phyloP scores from a whole-genome alignment of 1,140 invertebrate species.

The Neuroterus valhalla region DNA sequence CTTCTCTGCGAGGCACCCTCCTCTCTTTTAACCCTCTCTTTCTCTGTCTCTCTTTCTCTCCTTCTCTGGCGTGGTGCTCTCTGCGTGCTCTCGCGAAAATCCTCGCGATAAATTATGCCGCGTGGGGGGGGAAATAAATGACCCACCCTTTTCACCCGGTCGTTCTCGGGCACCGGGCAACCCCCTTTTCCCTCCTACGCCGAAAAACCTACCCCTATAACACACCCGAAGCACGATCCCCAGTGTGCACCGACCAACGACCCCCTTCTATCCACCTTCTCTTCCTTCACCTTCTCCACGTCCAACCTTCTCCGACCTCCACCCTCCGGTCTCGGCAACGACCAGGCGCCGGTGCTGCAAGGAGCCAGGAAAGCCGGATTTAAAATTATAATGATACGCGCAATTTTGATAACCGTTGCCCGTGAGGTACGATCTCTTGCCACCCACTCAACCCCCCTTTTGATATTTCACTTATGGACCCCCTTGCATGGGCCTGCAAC shows the following conservation, averaged over 20 bases:
- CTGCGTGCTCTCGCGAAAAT: constrained; percentile 75
- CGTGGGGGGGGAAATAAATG: constrained; percentile 73
- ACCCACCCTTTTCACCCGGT: constrained; percentile 69
- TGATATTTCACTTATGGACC: constrained; percentile 63
- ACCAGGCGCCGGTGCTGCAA: constrained; percentile 53
- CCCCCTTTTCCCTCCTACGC: constrained; percentile 37
- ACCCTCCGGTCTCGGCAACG: constrained; percentile 62
- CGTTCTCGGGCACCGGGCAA: constrained; percentile 60
- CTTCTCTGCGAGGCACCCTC: constrained; percentile 22
- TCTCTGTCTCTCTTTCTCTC: constrained; percentile 43
- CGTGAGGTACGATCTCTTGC: constrained; percentile 49
- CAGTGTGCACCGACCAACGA: constrained; percentile 60
- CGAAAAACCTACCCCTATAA: constrained; percentile 43
- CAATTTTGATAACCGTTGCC: constrained; percentile 75
- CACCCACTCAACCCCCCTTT: constrained; percentile 37
- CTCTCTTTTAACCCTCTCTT: constrained; percentile 9
- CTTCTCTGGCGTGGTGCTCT: constrained; percentile 57
- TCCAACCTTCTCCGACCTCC: constrained; percentile 47
- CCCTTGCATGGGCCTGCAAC: constrained; percentile 42
- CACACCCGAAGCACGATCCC: constrained; percentile 58
- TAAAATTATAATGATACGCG: constrained; percentile 76
- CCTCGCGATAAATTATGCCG: constrained; percentile 76
- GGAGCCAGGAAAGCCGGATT: constrained; percentile 73
- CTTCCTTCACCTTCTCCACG: constrained; percentile 47
- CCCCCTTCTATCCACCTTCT: constrained; percentile 52